Conservation (phyloP, 2,888 invertebrate species). For the Hemaris fuciformis region DNA sequence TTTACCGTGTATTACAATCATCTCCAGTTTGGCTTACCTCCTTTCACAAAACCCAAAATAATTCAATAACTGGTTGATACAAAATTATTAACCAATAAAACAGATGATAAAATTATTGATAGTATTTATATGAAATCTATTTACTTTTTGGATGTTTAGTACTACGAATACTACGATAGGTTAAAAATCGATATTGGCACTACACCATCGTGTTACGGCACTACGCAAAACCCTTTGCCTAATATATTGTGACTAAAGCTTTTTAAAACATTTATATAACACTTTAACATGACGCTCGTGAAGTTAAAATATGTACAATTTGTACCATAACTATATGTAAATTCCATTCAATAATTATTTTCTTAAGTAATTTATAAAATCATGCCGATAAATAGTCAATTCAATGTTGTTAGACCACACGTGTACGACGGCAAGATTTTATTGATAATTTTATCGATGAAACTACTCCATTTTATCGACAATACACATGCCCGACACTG, state of each 20-base stretch:
- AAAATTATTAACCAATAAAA: too few relatives aligned
- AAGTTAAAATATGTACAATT: conserved; percentile 6
- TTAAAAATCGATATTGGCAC: background rate
- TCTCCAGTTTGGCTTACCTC: too few relatives aligned
- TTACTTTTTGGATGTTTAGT: too few relatives aligned
- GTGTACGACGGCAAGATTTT: background rate
- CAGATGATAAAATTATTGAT: too few relatives aligned
- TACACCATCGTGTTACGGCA: background rate
- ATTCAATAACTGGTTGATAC: too few relatives aligned
- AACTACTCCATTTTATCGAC: background rate
- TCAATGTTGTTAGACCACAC: background rate
- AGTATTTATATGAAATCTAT: too few relatives aligned
- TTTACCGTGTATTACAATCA: too few relatives aligned
- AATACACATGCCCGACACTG: background rate
- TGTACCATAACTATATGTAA: background rate
- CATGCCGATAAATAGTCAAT: background rate
- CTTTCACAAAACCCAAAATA: too few relatives aligned
- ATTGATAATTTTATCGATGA: background rate
- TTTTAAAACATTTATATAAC: background rate
- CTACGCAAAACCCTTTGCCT: background rate
- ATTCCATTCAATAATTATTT: background rate
- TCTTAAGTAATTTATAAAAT: background rate
- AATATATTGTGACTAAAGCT: background rate
- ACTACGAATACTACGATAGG: too few relatives aligned
- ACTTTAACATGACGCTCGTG: background rate